These are phyloP conservation scores for Rostratula benghalensis DNA, from an alignment of 2,113 vertebrate species.

Conservation along the genomic window DNA sequence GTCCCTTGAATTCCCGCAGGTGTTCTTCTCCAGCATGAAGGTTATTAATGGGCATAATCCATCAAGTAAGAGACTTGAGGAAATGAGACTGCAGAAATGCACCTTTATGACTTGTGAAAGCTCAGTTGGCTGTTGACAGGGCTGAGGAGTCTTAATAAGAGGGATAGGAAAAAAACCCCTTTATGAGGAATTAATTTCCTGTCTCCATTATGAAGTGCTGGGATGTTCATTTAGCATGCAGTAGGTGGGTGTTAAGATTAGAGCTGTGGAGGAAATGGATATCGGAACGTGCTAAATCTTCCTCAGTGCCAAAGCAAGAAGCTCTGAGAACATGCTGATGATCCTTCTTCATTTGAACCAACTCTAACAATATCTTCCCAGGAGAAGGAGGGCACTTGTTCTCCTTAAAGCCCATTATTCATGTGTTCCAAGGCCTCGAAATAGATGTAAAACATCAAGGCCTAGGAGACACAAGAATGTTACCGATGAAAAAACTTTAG, in stretches of 20 bases:
- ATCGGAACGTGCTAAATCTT: constrained; percentile 47
- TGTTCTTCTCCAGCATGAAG: not conserved
- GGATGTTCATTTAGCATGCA: constrained; percentile 62
- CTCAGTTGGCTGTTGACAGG: constrained; percentile 56
- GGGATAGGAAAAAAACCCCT: not conserved
- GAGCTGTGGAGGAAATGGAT: constrained; percentile 60
- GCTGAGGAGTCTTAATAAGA: constrained; percentile 39
- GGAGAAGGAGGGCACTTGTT: not conserved
- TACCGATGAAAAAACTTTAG: not conserved
- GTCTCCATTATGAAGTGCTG: constrained; percentile 45
- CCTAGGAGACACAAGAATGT: not conserved
- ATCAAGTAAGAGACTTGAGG: constrained; percentile 49
- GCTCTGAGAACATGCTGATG: not conserved
- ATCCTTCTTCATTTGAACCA: constrained; percentile 13
- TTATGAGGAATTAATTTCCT: constrained; percentile 70
- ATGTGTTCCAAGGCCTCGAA: not conserved
- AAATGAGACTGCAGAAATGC: constrained; percentile 63
- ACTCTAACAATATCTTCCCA: not conserved
- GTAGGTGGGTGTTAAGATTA: constrained; percentile 53
- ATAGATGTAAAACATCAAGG: not conserved
- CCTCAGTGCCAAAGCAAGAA: constrained; percentile 45
- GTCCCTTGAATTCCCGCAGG: not conserved
- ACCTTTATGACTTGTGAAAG: constrained; percentile 45
- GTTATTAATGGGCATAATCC: constrained; percentile 64
- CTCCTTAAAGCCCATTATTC: not conserved